These are phyloP conservation scores for Hyalella azteca DNA, from an alignment of 2,888 invertebrate genomes.

Conservation along the genomic window DNA sequence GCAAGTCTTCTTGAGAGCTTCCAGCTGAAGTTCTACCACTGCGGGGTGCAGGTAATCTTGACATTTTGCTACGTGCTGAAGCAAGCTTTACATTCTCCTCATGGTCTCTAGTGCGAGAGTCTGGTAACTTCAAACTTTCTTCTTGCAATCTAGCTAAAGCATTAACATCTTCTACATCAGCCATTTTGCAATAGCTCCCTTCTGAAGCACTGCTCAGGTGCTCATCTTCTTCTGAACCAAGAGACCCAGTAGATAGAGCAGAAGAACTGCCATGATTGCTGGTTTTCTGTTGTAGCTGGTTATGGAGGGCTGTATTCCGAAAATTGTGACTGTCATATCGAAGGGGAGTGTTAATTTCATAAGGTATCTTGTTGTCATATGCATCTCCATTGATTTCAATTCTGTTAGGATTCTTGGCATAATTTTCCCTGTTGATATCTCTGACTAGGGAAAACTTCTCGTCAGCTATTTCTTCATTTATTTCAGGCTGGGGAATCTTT, in stretches of 20 bases:
- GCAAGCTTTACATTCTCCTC: constrained; percentile 5
- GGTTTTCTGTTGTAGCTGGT: constrained; percentile 17
- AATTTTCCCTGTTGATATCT: background rate
- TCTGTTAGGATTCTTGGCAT: constrained; percentile 17
- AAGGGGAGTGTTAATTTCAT: background rate
- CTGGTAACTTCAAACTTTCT: constrained; percentile 47
- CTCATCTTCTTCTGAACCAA: constrained; percentile 57
- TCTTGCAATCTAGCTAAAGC: constrained; percentile 55
- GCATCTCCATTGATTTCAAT: background rate
- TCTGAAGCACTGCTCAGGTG: constrained; percentile 55
- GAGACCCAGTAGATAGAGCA: constrained; percentile 54
- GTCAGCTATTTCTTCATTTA: constrained; percentile 9
- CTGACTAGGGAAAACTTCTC: constrained; percentile 5
- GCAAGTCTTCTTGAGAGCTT: constrained; percentile 44
- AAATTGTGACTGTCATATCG: constrained; percentile 23
- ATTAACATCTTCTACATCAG: constrained; percentile 58
- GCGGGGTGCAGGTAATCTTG: background rate
- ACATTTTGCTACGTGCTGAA: constrained; percentile 6
- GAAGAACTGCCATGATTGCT: constrained; percentile 36
- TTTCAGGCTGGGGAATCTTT: background rate
- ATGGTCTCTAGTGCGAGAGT: background rate
- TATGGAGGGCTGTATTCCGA: background rate
- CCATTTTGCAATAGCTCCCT: constrained; percentile 54
- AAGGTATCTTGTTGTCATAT: background rate
- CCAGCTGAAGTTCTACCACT: constrained; percentile 38